These are phyloP conservation scores for Amorpha juglandis DNA, from an alignment of 2,888 invertebrate genomes.

Conservation along the genomic window DNA sequence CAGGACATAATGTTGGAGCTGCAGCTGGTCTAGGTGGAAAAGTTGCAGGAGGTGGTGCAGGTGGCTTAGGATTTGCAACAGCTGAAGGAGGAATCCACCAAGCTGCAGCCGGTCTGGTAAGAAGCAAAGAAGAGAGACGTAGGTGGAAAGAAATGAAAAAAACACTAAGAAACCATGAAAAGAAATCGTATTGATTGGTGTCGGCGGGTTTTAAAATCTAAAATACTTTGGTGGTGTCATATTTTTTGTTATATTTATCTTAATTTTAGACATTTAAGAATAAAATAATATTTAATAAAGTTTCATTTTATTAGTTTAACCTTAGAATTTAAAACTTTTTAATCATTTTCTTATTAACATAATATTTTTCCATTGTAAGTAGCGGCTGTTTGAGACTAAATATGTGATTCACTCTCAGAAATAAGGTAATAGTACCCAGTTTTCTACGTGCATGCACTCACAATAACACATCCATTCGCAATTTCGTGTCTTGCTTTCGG, in stretches of 20 bases:
- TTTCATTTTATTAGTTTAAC: conserved; percentile 32
- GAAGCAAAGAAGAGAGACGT: conserved; percentile 59
- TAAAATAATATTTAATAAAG: conserved; percentile 15
- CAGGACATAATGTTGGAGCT: conserved; percentile 81
- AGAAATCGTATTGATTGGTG: conserved; percentile 29
- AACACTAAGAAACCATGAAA: conserved; percentile 25
- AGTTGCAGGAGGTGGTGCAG: conserved; percentile 61
- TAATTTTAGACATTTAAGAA: conserved; percentile 22
- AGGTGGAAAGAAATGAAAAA: conserved; percentile 50
- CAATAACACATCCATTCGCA: conserved; percentile 45
- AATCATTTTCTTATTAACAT: background rate
- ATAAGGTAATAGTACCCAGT: conserved; percentile 51
- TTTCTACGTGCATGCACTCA: conserved; percentile 49
- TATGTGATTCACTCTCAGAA: conserved; percentile 41
- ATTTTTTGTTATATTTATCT: background rate
- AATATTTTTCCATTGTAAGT: conserved; percentile 22
- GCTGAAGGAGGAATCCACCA: conserved; percentile 67
- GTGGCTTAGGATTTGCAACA: conserved; percentile 69
- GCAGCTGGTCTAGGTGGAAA: conserved; percentile 81
- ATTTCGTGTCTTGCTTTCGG: conserved; percentile 37
- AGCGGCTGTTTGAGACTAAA: conserved; percentile 37
- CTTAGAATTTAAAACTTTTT: background rate
- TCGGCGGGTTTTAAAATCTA: conserved; percentile 24
- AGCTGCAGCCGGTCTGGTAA: conserved; percentile 68
- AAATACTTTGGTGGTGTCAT: conserved; percentile 17